Percentiles rank a stretch among this genome's conserved stretches.
These are phyloP conservation scores for Cephalopholis sonnerati DNA, from an alignment of 2,113 vertebrate species.

Conservation along the genomic window DNA sequence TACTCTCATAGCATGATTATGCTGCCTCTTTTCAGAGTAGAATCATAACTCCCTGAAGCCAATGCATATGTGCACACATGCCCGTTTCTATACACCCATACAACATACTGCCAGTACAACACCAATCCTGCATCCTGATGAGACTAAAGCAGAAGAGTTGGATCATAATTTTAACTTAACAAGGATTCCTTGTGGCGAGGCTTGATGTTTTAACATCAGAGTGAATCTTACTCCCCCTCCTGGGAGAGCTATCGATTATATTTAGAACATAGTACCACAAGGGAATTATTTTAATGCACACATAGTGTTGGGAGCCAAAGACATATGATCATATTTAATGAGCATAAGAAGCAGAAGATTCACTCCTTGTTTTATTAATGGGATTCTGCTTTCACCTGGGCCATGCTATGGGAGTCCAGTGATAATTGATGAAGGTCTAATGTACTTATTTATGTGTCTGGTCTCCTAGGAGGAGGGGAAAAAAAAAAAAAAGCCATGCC, in stretches of 20 bases:
- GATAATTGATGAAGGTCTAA: conserved; percentile 70
- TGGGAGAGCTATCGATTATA: conserved; percentile 37
- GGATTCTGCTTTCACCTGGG: conserved; percentile 34
- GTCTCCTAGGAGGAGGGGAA: background rate
- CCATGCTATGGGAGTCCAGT: conserved; percentile 35
- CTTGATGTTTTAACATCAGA: conserved; percentile 28
- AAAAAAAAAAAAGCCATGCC: background rate
- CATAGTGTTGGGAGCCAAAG: conserved; percentile 37
- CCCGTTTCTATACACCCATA: background rate
- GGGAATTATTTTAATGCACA: conserved; percentile 47
- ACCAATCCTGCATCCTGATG: background rate
- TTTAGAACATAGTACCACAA: conserved; percentile 20
- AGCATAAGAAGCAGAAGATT: conserved; percentile 43
- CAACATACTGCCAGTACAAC: background rate
- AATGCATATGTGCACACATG: conserved; percentile 29
- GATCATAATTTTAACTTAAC: conserved; percentile 34
- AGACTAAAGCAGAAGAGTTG: background rate
- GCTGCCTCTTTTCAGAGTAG: conserved; percentile 43
- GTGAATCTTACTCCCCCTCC: conserved; percentile 19
- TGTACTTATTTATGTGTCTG: conserved; percentile 66
- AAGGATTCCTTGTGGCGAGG: background rate
- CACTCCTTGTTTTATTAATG: conserved; percentile 69
- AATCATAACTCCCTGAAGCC: conserved; percentile 50
- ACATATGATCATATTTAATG: conserved; percentile 63
- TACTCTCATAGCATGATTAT: conserved; percentile 57